These are phyloP conservation scores for Tachycineta bicolor DNA, from an alignment of 2,113 vertebrate species.

Conservation along the genomic window DNA sequence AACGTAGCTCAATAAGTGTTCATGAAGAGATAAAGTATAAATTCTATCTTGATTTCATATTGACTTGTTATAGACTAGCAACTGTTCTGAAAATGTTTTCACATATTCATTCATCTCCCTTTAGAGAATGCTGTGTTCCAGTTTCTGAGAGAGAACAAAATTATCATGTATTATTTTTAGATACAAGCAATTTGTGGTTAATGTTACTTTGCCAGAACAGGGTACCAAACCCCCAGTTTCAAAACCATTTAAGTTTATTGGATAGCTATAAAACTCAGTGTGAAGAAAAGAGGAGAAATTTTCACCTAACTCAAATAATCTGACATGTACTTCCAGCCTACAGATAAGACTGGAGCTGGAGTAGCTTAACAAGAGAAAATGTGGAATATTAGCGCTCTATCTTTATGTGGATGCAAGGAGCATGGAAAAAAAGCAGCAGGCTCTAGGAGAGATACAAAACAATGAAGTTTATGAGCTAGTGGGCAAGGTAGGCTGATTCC, in stretches of 20 bases:
- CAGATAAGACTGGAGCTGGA: neutral
- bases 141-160: slow-evolving; percentile 14
- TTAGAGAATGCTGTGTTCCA: neutral
- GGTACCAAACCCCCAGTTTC: neutral
- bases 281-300: neutral
- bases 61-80: slow-evolving; percentile 28
- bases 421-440: slow-evolving; percentile 28
- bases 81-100: slow-evolving; percentile 18
- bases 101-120: slow-evolving; percentile 11
- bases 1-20: neutral
- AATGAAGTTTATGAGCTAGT: neutral
- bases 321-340: neutral
- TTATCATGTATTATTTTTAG: slow-evolving; percentile 37
- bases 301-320: slow-evolving; percentile 7
- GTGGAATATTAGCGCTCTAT: slow-evolving; percentile 9
- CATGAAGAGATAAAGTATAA: neutral
- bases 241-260: neutral
- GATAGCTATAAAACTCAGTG: neutral
- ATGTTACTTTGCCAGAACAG: neutral
- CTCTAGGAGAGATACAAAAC: neutral
- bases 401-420: neutral
- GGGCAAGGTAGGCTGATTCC: neutral
- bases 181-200: slow-evolving; percentile 8
- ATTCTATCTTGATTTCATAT: slow-evolving; percentile 12
- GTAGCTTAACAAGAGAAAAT: neutral